Conservation (phyloP, 2,888 invertebrate genomes). For the Augochlorella aurata region DNA sequence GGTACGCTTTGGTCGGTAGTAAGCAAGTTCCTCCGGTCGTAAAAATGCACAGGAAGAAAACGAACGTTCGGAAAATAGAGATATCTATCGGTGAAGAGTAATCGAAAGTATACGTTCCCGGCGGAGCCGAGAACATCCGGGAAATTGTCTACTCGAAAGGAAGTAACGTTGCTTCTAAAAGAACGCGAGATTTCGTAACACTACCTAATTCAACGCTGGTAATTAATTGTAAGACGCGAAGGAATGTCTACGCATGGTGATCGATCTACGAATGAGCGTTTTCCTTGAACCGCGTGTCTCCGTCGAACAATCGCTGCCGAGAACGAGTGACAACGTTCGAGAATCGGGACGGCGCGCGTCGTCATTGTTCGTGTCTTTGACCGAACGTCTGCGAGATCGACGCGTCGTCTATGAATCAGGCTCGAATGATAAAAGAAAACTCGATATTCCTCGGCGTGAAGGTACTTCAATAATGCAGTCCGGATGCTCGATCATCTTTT, state of each 20-base stretch:
- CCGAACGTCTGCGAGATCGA: background rate
- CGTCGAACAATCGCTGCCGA: background rate
- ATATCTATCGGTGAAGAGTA: background rate
- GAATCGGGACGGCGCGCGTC: background rate
- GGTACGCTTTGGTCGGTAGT: background rate
- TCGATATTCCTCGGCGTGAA: background rate
- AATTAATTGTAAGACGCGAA: background rate
- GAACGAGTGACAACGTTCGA: background rate
- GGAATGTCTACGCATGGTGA: background rate
- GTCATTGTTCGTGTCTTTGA: background rate
- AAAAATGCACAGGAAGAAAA: background rate
- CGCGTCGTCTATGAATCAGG: constrained; percentile 1
- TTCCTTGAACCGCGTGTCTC: background rate
- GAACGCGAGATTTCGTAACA: background rate
- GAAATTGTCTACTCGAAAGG: background rate
- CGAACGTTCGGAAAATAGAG: constrained; percentile 4
- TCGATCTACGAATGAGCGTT: background rate
- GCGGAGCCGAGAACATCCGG: too few species aligned
- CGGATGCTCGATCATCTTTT: constrained; percentile 1
- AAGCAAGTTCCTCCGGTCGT: background rate
- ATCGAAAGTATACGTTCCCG: background rate
- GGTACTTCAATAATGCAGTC: background rate
- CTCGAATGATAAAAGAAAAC: background rate
- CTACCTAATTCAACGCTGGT: background rate
- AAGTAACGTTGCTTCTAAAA: background rate